Conservation (phyloP, 2,113 vertebrate species). For the Halcyon malimbica region DNA sequence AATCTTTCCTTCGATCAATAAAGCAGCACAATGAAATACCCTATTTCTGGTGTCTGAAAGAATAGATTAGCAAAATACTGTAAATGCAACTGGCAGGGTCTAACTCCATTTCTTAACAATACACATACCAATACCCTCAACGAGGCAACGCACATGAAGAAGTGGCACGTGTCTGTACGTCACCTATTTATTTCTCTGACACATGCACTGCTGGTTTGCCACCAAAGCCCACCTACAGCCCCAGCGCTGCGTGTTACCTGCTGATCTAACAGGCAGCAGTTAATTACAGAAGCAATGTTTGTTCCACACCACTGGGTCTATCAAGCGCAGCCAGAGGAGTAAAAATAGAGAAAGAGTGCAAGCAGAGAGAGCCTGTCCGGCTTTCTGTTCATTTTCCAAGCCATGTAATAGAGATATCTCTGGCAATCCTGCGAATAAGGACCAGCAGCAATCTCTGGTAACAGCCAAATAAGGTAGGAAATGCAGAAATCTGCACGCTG, state of each 20-base stretch:
- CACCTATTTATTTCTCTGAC: background rate
- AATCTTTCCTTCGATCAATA: constrained; percentile 61
- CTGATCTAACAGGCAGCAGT: background rate
- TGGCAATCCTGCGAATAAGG: background rate
- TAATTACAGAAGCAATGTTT: constrained; percentile 5
- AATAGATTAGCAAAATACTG: constrained; percentile 26
- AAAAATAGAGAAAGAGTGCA: background rate
- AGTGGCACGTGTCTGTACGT: background rate
- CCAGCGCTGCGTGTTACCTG: background rate
- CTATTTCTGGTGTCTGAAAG: background rate
- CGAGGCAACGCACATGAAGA: background rate
- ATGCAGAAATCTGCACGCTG: background rate
- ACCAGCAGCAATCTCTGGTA: background rate
- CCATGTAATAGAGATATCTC: constrained; percentile 4
- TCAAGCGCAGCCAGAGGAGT: background rate
- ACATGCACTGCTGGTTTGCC: background rate
- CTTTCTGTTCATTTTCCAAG: background rate
- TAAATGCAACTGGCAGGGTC: constrained; percentile 39
- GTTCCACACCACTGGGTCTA: background rate
- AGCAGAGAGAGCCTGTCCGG: background rate
- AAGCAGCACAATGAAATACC: constrained; percentile 9
- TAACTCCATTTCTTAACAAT: background rate
- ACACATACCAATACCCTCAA: background rate
- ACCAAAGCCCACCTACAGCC: background rate
- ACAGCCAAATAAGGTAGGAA: background rate